A percentile compares a stretch with the other conserved stretches of the same genome.
phyloP scores from a whole-genome alignment of 2,113 vertebrate genomes.

The Gobio gobio region DNA sequence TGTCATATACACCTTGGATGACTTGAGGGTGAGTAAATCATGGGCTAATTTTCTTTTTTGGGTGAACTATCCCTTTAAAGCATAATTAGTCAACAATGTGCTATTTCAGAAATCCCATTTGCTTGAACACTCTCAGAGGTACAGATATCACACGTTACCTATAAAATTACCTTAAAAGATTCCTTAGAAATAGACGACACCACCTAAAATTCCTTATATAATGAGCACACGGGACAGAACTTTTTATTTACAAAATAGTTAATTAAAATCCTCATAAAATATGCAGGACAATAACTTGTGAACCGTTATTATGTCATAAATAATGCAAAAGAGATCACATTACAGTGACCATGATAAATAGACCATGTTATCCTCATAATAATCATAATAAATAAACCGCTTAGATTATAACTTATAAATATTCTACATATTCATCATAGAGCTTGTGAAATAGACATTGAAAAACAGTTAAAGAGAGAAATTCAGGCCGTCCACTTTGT shows the following conservation, averaged over 20 bases:
- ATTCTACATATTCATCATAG: not conserved
- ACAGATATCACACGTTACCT: not conserved
- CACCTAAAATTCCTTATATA: not conserved
- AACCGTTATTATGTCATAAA: conserved; percentile 2
- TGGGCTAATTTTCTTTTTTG: too few relatives aligned
- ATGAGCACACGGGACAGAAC: not conserved
- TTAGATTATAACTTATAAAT: not conserved
- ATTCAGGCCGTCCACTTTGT: not conserved
- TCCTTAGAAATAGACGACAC: not conserved
- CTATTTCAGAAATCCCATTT: not conserved
- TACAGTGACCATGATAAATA: not conserved
- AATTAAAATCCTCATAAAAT: not conserved
- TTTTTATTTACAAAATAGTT: not conserved
- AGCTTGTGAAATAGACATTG: not conserved
- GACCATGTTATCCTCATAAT: not conserved
- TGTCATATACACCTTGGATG: too few relatives aligned
- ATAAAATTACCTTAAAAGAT: not conserved
- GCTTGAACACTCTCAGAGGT: not conserved
- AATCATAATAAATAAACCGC: not conserved
- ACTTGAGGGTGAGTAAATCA: too few relatives aligned
- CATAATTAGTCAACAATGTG: not conserved
- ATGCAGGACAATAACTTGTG: not conserved
- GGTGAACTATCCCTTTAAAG: not conserved
- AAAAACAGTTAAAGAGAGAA: not conserved
- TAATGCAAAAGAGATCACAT: not conserved